Base-by-base conservation (phyloP, 2,797 vertebrate genomes). In the Helarctos malayanus region DNA sequence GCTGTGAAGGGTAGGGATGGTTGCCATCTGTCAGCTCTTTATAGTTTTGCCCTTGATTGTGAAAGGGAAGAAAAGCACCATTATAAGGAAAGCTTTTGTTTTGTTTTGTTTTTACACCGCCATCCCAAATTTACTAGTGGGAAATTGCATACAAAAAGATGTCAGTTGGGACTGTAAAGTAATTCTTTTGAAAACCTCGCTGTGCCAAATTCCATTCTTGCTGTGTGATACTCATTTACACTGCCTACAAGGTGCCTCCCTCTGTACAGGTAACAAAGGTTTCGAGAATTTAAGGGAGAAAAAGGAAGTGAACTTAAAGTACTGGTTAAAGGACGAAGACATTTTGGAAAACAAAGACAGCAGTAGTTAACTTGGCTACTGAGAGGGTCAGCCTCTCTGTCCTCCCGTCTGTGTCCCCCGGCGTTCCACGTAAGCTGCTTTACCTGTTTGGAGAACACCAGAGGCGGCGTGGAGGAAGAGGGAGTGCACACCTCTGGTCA, bases 21-120 rank as follows among this genome's bases (percentile, higher is more conserved):
- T 7, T 76, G 63, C 97, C 95, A 97, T 91, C 97, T 98, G 97
- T 95, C 95, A 93, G 95, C 94, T 94, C 91, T 80, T 79, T 91
- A 71, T 15, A 19, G 49, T 75, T 92, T 94, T 98, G 88, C 54
- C 94, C 19, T 97, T 97, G 95, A 91, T 38, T 68, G 65, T 91
- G 86, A 94, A 89, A 89, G 83, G 93, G 91, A 86, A 96, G 45
- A 71, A 45, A 83, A 89, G 75, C 11, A 97, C 81, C 86, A 96
- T 92, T 95, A 85, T 95, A 85, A 97, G 21, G 82, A 94, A 59
- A 57, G 65, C n/a, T 45, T 78, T 78, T 93, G 38, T 38, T 69
- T 65, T 63, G 29, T 68, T 69, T 65, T 69, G 21, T 45, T 10
- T 41, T 41, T 41, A 41, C 41, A 47, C 75, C 41, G 35, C 49